Evolutionary conservation across 1,140 invertebrate genomes (phyloP), one percentile per base, ranked within the genome.

Genomic region (Drosophila guanche): DNA sequence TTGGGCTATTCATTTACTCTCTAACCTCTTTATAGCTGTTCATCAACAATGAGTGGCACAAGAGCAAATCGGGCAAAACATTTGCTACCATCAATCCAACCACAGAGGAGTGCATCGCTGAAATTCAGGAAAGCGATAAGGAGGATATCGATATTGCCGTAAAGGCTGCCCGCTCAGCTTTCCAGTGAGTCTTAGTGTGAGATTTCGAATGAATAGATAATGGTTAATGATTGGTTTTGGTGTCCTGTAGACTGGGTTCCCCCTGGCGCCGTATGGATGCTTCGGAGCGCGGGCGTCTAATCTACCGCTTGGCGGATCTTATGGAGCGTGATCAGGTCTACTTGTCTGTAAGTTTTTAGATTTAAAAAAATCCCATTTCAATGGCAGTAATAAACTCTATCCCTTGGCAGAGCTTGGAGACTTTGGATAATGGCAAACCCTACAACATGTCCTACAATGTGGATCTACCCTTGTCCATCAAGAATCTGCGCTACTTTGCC

Each of bases 41-140:
- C 89, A 98, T 99, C 62, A 98, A 99, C 92, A 99, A 99, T 93
- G 97, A 99, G 93, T 99, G 97, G 96, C 95, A 96, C 62, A 96
- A 98, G 89, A 96, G 98, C 0, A 93, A 93, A 45, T 95, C 95
- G 50, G 96, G 97, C 0, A 96, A 97, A 92, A 98, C 95, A 1
- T 99, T 99, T 91, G 92, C 94, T 14, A 97, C 97, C 0, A 91
- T 98, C 16, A 98, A 99, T 91, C 98, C 98, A 0, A 83, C 96
- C 3, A 99, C 95, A 4, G 98, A 95, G 23, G 92, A 98, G 91
- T 92, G 94, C 1, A 98, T 99, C 69, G 93, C 95, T 12, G 94
- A 98, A 55, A 94, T 99, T 12, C 96, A 98, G 86, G 95, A 96
- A 89, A 96, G 95, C 12, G 95, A 95, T 65, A 96, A 95, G 89